Evolutionary conservation across 2,888 invertebrate species (phyloP), one percentile per base, ranked within the genome.

Genomic region (Pachliopta kotzebuea): DNA sequence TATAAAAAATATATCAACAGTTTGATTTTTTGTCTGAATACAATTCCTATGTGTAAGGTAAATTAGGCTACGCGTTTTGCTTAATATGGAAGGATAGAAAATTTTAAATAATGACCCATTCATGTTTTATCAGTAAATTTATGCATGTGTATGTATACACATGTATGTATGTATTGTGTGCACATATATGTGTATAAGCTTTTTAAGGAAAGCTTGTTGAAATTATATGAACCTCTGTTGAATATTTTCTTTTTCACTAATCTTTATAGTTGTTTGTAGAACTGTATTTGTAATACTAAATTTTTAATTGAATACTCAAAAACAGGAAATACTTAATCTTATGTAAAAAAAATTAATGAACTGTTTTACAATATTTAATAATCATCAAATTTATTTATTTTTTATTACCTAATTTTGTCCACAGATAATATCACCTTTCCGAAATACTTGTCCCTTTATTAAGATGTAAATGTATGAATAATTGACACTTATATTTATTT

Each of bases 391-490:
- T 45, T 18, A 45, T 4, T 45, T 45, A 45, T n/a, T 37, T n/a
- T 21, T n/a, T 37, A 31, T 20, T 57, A 14, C 45, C 6, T 45
- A 8, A 18, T 42, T 57, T 37, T 49, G 18, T 45, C 21, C 17
- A 17, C 24, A 49, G 45, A 45, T 45, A n/a, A 18, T 45, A 45
- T 45, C 4, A n/a, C 6, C 26, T 20, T 58, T 58, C 6, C 45
- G 53, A 21, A 54, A 18, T 62, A 58, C 53, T 63, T 60, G 60
- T 56, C 60, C 24, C 37, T 57, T 53, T 53, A 56, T n/a, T 58
- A 60, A 56, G 24, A 61, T 61, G 65, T 65, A 65, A 65, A 65
- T 65, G 57, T 65, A 57, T 23, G n/a, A 42, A 21, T 21, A 56
- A 56, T 60, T 31, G 42, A 55, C 52, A 52, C 54, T 54, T 61